phyloP scores from a whole-genome alignment of 2,797 vertebrate species.

The Rhabdophis nuchalis region DNA sequence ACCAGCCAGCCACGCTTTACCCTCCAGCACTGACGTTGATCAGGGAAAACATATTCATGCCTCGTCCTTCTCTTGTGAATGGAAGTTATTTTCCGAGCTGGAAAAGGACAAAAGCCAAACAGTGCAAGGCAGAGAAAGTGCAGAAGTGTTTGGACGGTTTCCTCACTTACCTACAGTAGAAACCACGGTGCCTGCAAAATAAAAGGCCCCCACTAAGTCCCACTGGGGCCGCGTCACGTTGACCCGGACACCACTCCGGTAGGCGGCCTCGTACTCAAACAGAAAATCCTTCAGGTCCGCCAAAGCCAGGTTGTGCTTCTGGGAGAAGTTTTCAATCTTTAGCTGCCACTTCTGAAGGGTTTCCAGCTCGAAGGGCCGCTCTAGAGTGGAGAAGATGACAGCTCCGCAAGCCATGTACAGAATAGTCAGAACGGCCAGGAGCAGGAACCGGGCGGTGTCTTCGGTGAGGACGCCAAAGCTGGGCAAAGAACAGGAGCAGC shows the following conservation, averaged over 20 bases:
- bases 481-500: conserved; percentile 71
- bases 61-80: neutral
- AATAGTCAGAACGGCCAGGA: conserved; percentile 83
- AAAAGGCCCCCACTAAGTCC: conserved; percentile 93
- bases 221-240: conserved; percentile 83
- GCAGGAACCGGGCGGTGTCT: conserved; percentile 88
- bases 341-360: conserved; percentile 85
- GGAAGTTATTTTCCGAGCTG: neutral
- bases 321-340: conserved; percentile 83
- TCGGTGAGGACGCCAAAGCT: conserved; percentile 79
- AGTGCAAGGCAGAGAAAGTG: no score
- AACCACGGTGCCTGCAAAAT: conserved; percentile 94
- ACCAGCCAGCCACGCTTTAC: neutral
- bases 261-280: conserved; percentile 86
- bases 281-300: conserved; percentile 82
- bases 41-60: neutral
- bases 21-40: neutral
- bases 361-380: conserved; percentile 83
- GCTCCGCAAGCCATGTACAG: conserved; percentile 89
- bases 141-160: neutral
- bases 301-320: conserved; percentile 82
- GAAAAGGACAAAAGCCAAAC: neutral
- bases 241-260: conserved; percentile 84
- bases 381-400: conserved; percentile 90
- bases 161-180: conserved; percentile 87